Conservation (phyloP, 2,888 invertebrate genomes). For the Tetropium fuscum region DNA sequence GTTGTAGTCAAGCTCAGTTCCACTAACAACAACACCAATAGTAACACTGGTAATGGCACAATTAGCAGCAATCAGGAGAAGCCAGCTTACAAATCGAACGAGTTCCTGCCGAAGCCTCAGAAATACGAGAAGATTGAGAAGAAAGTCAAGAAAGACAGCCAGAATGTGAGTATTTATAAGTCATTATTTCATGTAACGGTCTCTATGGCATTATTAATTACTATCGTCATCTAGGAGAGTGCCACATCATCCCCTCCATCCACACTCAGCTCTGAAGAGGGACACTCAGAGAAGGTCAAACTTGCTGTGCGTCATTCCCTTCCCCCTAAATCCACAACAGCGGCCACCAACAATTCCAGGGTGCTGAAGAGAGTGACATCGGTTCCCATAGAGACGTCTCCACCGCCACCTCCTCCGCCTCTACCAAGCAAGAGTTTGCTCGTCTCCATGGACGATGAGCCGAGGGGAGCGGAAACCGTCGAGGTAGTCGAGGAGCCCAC, state of each 20-base stretch:
- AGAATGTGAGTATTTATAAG: slow-evolving; percentile 33
- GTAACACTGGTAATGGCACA: slow-evolving; percentile 14
- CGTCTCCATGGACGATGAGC: slow-evolving; percentile 69
- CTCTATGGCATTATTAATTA: too few relatives aligned
- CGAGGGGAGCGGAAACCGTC: slow-evolving; percentile 63
- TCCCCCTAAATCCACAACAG: slow-evolving; percentile 42
- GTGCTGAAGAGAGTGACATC: slow-evolving; percentile 71
- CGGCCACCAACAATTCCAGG: slow-evolving; percentile 44
- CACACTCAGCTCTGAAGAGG: slow-evolving; percentile 60
- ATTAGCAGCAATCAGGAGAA: slow-evolving; percentile 33
- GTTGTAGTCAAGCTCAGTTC: slow-evolving; percentile 60
- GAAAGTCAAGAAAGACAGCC: slow-evolving; percentile 37
- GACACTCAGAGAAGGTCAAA: slow-evolving; percentile 61
- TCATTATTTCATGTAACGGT: too few relatives aligned
- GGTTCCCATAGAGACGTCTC: slow-evolving; percentile 67
- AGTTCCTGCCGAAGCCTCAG: slow-evolving; percentile 61
- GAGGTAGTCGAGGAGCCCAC: slow-evolving; percentile 78
- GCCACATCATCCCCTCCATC: slow-evolving; percentile 64
- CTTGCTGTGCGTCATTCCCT: slow-evolving; percentile 61
- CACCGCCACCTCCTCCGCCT: slow-evolving; percentile 81
- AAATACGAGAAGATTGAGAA: slow-evolving; percentile 58
- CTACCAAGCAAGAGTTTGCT: slow-evolving; percentile 57
- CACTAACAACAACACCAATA: slow-evolving; percentile 22
- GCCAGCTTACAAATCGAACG: slow-evolving; percentile 56
- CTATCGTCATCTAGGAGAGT: slow-evolving; percentile 42